A percentile compares a stretch with the other conserved stretches of the same genome.
These are phyloP conservation scores for Paralichthys olivaceus DNA, from an alignment of 2,113 vertebrate genomes.

Conservation along the genomic window DNA sequence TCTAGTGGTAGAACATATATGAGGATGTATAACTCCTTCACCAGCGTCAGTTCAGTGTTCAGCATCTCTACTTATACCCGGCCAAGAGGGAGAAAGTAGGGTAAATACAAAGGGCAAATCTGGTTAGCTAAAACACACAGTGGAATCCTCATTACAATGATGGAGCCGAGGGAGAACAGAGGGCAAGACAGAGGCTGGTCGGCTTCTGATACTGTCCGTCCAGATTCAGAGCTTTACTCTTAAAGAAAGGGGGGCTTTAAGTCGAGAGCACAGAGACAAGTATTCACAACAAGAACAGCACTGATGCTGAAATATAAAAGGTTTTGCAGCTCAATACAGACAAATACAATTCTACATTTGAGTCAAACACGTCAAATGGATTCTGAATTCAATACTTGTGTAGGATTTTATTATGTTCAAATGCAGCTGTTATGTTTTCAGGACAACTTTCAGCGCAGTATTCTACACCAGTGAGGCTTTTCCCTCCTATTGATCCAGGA, in stretches of 20 bases:
- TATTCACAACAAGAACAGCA: slow-evolving; percentile 40
- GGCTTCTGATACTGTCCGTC: slow-evolving; percentile 51
- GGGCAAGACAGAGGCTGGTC: slow-evolving; percentile 35
- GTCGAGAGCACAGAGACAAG: slow-evolving; percentile 25
- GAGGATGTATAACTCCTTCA: slow-evolving; percentile 2
- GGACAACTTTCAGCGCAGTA: slow-evolving; percentile 30
- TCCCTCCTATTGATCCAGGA: slow-evolving; percentile 34
- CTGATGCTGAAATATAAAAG: slow-evolving; percentile 26
- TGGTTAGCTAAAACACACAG: slow-evolving; percentile 66
- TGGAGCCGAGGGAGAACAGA: slow-evolving; percentile 27
- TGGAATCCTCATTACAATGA: slow-evolving; percentile 58
- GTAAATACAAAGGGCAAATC: slow-evolving; percentile 71
- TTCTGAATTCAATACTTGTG: slow-evolving; percentile 47
- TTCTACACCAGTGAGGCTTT: slow-evolving; percentile 24
- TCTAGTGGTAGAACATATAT: neutral
- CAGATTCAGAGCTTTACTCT: slow-evolving; percentile 62
- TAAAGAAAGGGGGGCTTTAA: slow-evolving; percentile 48
- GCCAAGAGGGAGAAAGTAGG: slow-evolving; percentile 62
- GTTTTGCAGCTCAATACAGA: slow-evolving; percentile 17
- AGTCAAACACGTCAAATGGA: slow-evolving; percentile 14
- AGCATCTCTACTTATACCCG: slow-evolving; percentile 37
- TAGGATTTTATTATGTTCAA: slow-evolving; percentile 27
- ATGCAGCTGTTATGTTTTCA: slow-evolving; percentile 50
- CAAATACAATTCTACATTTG: slow-evolving; percentile 33
- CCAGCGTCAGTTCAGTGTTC: slow-evolving; percentile 9